phyloP scores from a whole-genome alignment of 92 coral and sea anemone species.

The Palythoa heliodiscus region DNA sequence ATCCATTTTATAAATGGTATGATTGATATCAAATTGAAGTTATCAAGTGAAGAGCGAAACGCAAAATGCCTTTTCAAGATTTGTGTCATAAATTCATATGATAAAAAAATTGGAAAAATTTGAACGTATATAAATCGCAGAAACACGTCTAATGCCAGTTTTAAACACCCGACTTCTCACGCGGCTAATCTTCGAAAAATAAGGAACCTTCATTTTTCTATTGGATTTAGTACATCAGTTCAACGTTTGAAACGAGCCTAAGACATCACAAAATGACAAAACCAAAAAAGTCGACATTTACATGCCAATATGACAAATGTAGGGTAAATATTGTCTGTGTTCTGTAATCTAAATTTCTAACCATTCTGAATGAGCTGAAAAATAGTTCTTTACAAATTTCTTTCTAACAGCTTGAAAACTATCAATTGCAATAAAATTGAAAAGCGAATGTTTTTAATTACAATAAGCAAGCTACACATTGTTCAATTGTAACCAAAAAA shows the following conservation, averaged over 20 bases:
- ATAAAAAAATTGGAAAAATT: background rate
- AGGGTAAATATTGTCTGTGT: background rate
- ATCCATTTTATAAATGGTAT: conserved; percentile 20
- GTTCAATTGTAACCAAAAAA: background rate
- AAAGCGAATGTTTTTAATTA: background rate
- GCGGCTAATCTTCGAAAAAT: background rate
- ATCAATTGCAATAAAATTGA: background rate
- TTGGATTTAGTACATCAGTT: background rate
- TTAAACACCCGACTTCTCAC: background rate
- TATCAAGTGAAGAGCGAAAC: conserved; percentile 6
- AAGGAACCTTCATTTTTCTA: no score
- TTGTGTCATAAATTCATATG: background rate
- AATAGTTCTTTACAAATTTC: background rate
- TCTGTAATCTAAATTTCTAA: background rate
- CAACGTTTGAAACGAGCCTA: background rate
- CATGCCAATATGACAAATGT: background rate
- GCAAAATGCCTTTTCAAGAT: conserved; percentile 1
- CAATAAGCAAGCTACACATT: background rate
- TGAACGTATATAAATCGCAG: background rate
- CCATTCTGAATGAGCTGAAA: background rate
- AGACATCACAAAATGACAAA: background rate
- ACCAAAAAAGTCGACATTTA: background rate
- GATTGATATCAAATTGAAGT: background rate
- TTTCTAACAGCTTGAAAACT: background rate
- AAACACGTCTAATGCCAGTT: background rate